Conservation (phyloP, 2,113 vertebrate genomes). For the Brachypodius melanocephalos region DNA sequence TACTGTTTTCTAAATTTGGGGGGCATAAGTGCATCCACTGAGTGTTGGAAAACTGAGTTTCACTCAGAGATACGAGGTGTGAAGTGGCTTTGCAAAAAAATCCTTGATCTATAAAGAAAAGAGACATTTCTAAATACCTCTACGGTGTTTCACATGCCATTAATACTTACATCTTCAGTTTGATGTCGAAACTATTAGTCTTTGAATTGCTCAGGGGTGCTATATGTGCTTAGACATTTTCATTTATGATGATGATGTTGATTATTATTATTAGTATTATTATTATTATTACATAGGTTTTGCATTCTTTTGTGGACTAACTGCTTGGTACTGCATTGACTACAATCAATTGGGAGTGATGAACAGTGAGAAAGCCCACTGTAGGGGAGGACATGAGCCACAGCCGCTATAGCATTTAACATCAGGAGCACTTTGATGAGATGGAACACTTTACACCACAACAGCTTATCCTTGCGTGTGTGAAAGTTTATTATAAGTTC, state of each 20-base stretch:
- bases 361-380: not conserved
- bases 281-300: not conserved
- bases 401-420: not conserved
- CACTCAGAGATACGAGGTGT: not conserved
- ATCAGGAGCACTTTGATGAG: not conserved
- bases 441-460: not conserved
- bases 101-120: not conserved
- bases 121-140: not conserved
- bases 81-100: not conserved
- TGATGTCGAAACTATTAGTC: not conserved
- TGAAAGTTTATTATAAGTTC: not conserved
- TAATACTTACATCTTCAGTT: not conserved
- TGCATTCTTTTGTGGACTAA: not conserved
- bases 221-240: not conserved
- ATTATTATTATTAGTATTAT: not conserved
- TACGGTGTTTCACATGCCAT: not conserved
- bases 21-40: not conserved
- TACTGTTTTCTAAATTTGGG: constrained; percentile 19
- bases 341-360: not conserved
- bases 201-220: not conserved
- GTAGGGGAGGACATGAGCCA: not conserved
- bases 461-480: fast-evolving
- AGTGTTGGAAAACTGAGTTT: not conserved
- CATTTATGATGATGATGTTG: not conserved
- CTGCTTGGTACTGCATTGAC: not conserved